Conservation (phyloP, 2,797 vertebrate species). For the Melanotaenia trifasciata region DNA sequence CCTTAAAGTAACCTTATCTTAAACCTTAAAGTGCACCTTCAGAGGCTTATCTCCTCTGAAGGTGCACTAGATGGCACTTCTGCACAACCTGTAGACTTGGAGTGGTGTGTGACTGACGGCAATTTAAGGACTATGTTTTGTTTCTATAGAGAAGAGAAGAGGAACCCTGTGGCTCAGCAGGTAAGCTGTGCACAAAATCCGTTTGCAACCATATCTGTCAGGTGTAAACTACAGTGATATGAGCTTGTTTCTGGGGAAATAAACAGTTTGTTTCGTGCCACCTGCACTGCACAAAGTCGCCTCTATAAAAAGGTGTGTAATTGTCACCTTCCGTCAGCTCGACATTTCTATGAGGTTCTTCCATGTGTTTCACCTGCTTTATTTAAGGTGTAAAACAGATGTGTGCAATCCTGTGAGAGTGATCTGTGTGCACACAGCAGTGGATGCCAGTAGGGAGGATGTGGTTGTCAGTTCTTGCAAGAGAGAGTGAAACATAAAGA, state of each 20-base stretch:
- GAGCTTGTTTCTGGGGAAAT: slow-evolving; percentile 23
- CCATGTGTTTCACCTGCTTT: not conserved
- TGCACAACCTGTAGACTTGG: slow-evolving; percentile 9
- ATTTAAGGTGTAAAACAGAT: slow-evolving; percentile 21
- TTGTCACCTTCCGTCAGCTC: slow-evolving; percentile 33
- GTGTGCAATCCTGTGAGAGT: slow-evolving; percentile 27
- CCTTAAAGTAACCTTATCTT: no score
- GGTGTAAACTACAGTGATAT: not conserved
- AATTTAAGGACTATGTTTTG: slow-evolving; percentile 1
- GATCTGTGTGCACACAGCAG: slow-evolving; percentile 33
- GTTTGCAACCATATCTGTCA: slow-evolving; percentile 11
- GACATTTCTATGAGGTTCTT: slow-evolving; percentile 8
- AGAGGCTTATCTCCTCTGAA: not conserved
- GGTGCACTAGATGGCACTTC: slow-evolving; percentile 65
- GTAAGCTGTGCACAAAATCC: slow-evolving; percentile 23
- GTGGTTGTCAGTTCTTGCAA: slow-evolving; percentile 47
- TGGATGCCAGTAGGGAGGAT: slow-evolving; percentile 49
- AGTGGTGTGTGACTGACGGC: slow-evolving; percentile 2
- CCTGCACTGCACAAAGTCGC: slow-evolving; percentile 9
- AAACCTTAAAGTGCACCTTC: not conserved
- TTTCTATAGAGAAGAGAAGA: slow-evolving; percentile 24
- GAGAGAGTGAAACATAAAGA: slow-evolving; percentile 14
- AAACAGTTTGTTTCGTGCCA: not conserved
- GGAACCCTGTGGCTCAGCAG: slow-evolving; percentile 25
- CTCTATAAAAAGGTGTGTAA: slow-evolving; percentile 35